phyloP scores from a whole-genome alignment of 2,888 invertebrate genomes.

The Cephus pulcher region DNA sequence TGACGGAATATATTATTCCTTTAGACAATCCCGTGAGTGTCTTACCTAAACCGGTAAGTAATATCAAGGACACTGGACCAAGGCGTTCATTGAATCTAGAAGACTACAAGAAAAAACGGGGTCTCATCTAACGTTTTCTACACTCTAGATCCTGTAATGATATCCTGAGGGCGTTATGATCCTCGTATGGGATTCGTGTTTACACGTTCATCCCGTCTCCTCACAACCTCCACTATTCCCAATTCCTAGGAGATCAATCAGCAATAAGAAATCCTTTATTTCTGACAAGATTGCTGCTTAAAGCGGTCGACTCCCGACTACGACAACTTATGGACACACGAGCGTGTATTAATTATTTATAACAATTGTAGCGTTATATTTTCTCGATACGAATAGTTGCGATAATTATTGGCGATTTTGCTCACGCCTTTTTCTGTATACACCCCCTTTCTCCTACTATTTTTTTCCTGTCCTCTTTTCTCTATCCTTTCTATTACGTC shows the following conservation, averaged over 20 bases:
- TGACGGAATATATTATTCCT: conserved; percentile 55
- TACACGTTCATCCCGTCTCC: background rate
- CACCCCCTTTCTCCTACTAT: background rate
- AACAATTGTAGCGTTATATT: background rate
- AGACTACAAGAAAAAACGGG: conserved; percentile 93
- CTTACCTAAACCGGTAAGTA: conserved; percentile 80
- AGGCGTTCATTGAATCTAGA: conserved; percentile 88
- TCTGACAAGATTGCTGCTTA: background rate
- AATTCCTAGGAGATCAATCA: background rate
- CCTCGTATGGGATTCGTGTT: background rate
- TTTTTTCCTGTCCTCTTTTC: background rate
- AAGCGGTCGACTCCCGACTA: background rate
- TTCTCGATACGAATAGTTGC: background rate
- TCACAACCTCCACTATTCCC: background rate
- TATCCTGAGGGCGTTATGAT: background rate
- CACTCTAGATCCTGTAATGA: background rate
- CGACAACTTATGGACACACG: background rate
- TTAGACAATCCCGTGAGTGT: conserved; percentile 78
- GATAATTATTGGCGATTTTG: background rate
- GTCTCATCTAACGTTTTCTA: conserved; percentile 76
- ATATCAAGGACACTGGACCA: conserved; percentile 83
- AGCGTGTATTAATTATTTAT: background rate
- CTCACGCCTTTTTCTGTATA: background rate
- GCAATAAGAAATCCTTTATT: background rate
- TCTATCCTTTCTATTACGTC: background rate